Evolutionary conservation across 2,888 invertebrate species (phyloP).

Genomic region (Macrophya annulata): DNA sequence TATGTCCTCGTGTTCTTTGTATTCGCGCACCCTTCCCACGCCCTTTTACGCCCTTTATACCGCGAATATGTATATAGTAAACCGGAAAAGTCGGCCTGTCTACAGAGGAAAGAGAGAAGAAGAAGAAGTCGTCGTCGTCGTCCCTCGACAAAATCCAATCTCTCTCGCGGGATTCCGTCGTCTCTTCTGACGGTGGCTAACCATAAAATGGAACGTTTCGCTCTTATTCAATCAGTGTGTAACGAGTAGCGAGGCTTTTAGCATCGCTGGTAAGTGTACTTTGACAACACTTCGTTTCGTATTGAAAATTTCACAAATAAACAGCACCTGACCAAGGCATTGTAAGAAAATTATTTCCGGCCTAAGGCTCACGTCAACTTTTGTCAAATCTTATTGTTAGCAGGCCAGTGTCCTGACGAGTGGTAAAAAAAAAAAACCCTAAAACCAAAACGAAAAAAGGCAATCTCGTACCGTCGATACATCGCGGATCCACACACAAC

Average conservation of each 20-base stretch:
- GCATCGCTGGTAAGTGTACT: background rate
- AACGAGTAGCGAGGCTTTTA: constrained; percentile 47
- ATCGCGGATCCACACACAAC: constrained; percentile 15
- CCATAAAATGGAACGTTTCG: constrained; percentile 49
- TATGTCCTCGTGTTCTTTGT: constrained; percentile 25
- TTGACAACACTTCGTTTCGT: constrained; percentile 28
- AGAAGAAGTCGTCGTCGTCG: background rate
- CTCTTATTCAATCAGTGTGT: constrained; percentile 46
- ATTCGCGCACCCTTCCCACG: constrained; percentile 11
- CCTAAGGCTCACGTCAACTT: background rate
- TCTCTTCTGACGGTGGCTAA: constrained; percentile 39
- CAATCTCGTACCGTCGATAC: constrained; percentile 34
- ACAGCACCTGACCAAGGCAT: background rate
- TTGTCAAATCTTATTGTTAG: background rate
- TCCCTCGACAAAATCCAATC: constrained; percentile 41
- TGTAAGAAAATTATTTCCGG: background rate
- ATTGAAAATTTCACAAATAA: background rate
- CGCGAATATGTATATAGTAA: background rate
- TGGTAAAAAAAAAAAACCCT: background rate
- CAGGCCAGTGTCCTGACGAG: background rate
- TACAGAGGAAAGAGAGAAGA: background rate
- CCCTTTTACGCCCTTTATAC: background rate
- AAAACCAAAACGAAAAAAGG: background rate
- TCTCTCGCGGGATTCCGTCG: constrained; percentile 41
- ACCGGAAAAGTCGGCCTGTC: background rate